These are phyloP conservation scores for Lipophrys pholis DNA, from an alignment of 2,113 vertebrate genomes.

Conservation along the genomic window DNA sequence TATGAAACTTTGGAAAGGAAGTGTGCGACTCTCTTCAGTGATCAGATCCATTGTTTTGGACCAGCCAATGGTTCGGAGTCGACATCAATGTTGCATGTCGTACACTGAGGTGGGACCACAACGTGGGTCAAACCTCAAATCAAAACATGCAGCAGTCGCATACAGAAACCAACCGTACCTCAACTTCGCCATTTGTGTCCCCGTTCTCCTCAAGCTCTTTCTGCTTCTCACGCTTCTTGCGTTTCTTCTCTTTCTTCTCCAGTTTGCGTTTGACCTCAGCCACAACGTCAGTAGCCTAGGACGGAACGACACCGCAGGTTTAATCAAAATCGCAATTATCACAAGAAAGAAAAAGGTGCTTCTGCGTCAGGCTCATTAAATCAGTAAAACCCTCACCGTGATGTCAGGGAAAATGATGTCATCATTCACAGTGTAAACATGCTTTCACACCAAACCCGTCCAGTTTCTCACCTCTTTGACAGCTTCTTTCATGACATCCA, in stretches of 20 bases:
- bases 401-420: slow-evolving; percentile 82
- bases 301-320: rapidly evolving
- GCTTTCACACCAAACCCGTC: neutral
- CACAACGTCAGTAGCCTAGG: slow-evolving; percentile 87
- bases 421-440: slow-evolving; percentile 85
- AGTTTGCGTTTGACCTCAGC: slow-evolving; percentile 87
- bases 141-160: slow-evolving; percentile 63
- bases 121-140: slow-evolving; percentile 70
- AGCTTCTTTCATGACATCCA: slow-evolving; percentile 95
- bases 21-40: slow-evolving; percentile 85
- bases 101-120: slow-evolving; percentile 76
- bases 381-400: slow-evolving; percentile 88
- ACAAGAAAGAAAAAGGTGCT: rapidly evolving
- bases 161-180: slow-evolving; percentile 25
- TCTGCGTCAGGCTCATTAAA: slow-evolving; percentile 98
- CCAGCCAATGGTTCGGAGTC: slow-evolving; percentile 84
- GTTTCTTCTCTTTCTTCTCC: slow-evolving; percentile 93
- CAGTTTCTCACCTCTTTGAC: slow-evolving; percentile 84
- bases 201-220: slow-evolving; percentile 57
- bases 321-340: too few species aligned
- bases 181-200: slow-evolving; percentile 72
- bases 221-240: slow-evolving; percentile 87
- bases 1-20: too few species aligned
- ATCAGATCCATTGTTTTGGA: slow-evolving; percentile 71
- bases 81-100: slow-evolving; percentile 74